A percentile compares a stretch with the other conserved stretches of the same genome.
These are phyloP conservation scores for Elephantulus edwardii DNA, from an alignment of 2,113 vertebrate genomes.

Conservation along the genomic window DNA sequence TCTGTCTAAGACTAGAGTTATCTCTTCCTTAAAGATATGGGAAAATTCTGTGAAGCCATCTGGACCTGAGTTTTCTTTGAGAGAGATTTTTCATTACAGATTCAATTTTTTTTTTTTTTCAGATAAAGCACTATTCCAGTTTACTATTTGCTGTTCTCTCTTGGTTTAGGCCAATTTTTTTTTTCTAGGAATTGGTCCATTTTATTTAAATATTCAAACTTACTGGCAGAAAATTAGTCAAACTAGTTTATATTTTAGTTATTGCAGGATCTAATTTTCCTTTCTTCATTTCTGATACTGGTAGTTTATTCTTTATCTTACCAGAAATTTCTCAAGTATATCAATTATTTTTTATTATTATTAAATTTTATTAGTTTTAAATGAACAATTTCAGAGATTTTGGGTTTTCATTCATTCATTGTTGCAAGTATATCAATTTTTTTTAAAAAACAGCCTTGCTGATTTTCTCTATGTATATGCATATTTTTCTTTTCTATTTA, in stretches of 20 bases:
- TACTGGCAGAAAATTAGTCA: neutral
- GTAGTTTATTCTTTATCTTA: neutral
- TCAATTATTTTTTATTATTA: no score
- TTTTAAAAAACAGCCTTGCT: no score
- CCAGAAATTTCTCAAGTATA: neutral
- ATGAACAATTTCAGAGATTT: no score
- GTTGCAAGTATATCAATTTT: no score
- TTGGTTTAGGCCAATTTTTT: neutral
- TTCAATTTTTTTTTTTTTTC: slow-evolving; percentile 28
- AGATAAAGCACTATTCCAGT: slow-evolving; percentile 4
- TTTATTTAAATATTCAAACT: slow-evolving; percentile 12
- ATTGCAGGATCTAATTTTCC: neutral
- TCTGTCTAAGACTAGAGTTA: neutral
- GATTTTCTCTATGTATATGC: neutral
- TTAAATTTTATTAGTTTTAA: no score
- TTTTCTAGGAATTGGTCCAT: neutral
- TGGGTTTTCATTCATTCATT: no score
- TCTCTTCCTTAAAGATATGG: neutral
- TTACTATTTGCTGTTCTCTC: neutral
- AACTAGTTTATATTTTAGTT: neutral
- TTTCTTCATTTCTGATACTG: neutral
- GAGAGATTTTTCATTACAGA: neutral
- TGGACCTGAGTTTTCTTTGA: neutral
- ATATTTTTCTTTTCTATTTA: neutral
- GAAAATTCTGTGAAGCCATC: neutral